Evolutionary conservation across 1,140 invertebrate species (phyloP).

Genomic region (Rhizoglyphus robini): DNA sequence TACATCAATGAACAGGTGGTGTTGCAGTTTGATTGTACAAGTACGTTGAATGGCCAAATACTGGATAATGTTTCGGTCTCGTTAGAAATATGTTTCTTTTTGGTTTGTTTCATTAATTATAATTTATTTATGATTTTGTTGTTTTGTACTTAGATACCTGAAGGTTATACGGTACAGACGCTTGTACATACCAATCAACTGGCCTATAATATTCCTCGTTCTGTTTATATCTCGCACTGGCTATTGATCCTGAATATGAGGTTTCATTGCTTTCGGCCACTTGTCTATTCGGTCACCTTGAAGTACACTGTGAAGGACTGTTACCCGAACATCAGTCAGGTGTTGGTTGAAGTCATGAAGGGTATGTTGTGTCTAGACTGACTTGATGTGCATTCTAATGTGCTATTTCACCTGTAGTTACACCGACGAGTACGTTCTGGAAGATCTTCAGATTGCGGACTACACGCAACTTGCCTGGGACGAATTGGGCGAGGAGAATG

Average conservation of each 20-base stretch:
- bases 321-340: slow-evolving; percentile 80
- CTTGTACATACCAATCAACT: slow-evolving; percentile 60
- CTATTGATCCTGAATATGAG: slow-evolving; percentile 55
- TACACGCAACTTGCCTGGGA: slow-evolving; percentile 70
- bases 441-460: slow-evolving; percentile 86
- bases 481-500: slow-evolving; percentile 57
- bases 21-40: slow-evolving; percentile 86
- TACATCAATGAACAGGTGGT: slow-evolving; percentile 61
- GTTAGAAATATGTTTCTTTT: slow-evolving; percentile 54
- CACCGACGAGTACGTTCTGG: slow-evolving; percentile 67
- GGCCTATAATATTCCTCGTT: slow-evolving; percentile 68
- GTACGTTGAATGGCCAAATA: slow-evolving; percentile 87
- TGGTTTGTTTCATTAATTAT: background rate
- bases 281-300: slow-evolving; percentile 65
- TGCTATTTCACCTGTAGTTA: slow-evolving; percentile 20
- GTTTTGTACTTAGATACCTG: slow-evolving; percentile 40
- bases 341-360: slow-evolving; percentile 86
- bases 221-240: slow-evolving; percentile 72
- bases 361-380: too few species aligned
- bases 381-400: background rate
- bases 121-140: background rate
- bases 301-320: slow-evolving; percentile 91
- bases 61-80: slow-evolving; percentile 81
- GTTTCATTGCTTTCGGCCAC: slow-evolving; percentile 39
- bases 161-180: slow-evolving; percentile 57